Evolutionary conservation across 2,797 vertebrate species (phyloP).

Genomic region (Brotogeris chrysoptera): DNA sequence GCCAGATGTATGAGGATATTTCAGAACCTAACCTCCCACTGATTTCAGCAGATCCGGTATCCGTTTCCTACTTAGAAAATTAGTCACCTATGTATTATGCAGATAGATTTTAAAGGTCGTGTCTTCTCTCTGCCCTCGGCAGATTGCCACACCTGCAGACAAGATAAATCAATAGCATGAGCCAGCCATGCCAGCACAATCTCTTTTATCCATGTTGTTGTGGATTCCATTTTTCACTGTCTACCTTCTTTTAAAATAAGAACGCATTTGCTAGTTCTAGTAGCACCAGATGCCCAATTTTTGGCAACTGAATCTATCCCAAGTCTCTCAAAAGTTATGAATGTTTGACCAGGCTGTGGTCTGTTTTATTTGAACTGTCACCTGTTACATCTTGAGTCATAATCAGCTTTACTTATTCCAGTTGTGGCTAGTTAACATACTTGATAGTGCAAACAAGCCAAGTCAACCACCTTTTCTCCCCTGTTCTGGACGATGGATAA

Average conservation of each 20-base stretch:
- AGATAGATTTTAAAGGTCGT: background rate
- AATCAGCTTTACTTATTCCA: background rate
- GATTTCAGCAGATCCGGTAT: background rate
- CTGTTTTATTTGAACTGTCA: background rate
- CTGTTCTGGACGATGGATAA: background rate
- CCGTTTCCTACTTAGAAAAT: background rate
- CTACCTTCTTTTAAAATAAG: background rate
- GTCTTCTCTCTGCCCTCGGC: background rate
- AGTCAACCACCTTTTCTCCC: background rate
- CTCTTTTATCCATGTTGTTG: background rate
- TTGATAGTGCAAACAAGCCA: background rate
- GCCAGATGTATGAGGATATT: conserved; percentile 2
- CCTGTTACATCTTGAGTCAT: background rate
- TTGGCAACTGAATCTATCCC: background rate
- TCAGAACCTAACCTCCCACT: conserved; percentile 1
- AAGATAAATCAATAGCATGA: background rate
- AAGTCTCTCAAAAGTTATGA: background rate
- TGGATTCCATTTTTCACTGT: background rate
- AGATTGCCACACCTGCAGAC: background rate
- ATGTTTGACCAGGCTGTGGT: background rate
- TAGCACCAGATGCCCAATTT: background rate
- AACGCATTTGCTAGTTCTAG: background rate
- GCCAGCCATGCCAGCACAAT: background rate
- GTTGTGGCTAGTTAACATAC: background rate
- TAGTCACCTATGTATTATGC: background rate